Evolutionary conservation across 2,113 vertebrate species (phyloP), one percentile per base, ranked within the genome.

Genomic region (Mixornis gularis): DNA sequence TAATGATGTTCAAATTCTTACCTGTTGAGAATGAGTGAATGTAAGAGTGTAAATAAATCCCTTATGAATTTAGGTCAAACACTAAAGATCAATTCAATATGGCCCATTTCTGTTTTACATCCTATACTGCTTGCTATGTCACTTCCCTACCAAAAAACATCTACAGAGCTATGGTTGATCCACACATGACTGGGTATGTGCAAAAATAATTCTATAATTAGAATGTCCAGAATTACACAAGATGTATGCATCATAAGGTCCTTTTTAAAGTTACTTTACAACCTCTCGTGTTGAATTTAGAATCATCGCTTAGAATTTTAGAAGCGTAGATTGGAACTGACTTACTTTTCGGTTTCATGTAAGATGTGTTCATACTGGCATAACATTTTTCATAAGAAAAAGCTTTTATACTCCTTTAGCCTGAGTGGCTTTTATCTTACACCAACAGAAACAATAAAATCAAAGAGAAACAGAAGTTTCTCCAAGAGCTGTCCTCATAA

Each of bases 391-490:
- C 21, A 17, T 46, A 58, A 40, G 38, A 77, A 86, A 72, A 79
- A 85, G 16, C 16, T 55, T 82, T 51, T 18, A 20, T 51, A 62
- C 21, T 87, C 46, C 48, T 94, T 73, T 43, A 87, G 76, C 43
- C 17, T 59, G 55, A 64, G 34, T 51, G 20, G 40, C 88, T 95
- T 95, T 88, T 85, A 95, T 92, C 90, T 93, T 78, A 65, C 46
- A 95, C 53, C 85, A 94, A 90, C 40, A 74, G 76, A 95, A 95
- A 94, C 72, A 95, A 87, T 53, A 77, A 69, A 94, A 91, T 48
- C 82, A 91, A 88, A 90, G 62, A 73, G 63, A 85, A 69, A 66
- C 41, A 73, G 79, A 56, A 88, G 64, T 59, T 56, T 64, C 88
- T 95, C 94, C 79, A 94, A 66, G 72, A 90, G 64, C 20, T 94